These are phyloP conservation scores for Phaetusa simplex DNA, from an alignment of 2,113 vertebrate species.

Conservation along the genomic window DNA sequence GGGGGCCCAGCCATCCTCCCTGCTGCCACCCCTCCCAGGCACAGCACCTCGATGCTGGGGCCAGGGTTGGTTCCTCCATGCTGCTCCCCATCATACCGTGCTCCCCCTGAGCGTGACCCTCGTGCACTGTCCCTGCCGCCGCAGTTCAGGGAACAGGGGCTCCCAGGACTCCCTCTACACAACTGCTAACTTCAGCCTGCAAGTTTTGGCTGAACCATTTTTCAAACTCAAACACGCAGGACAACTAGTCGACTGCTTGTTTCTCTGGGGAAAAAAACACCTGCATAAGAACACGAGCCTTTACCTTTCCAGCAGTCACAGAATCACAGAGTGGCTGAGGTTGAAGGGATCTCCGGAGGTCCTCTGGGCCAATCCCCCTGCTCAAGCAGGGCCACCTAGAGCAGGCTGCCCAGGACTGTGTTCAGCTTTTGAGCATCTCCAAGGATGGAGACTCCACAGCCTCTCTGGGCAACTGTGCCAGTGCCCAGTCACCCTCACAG, in stretches of 20 bases:
- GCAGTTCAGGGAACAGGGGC: too few species aligned
- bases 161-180: not conserved
- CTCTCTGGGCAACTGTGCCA: not conserved
- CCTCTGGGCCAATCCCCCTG: not conserved
- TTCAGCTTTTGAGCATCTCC: not conserved
- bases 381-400: not conserved
- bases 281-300: not conserved
- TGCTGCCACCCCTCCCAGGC: not conserved
- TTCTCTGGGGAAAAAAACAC: too few species aligned
- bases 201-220: not conserved
- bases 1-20: too few species aligned
- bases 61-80: not conserved
- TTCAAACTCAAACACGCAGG: not conserved
- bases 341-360: not conserved
- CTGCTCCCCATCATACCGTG: not conserved
- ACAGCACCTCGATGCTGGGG: not conserved
- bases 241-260: not conserved
- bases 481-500: not conserved
- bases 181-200: not conserved
- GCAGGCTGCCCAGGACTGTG: not conserved
- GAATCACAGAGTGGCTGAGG: not conserved
- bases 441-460: not conserved
- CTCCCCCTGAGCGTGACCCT: not conserved
- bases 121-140: not conserved
- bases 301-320: not conserved